Base-by-base conservation (phyloP, 2,113 vertebrate species). In the Cichladusa arquata region DNA sequence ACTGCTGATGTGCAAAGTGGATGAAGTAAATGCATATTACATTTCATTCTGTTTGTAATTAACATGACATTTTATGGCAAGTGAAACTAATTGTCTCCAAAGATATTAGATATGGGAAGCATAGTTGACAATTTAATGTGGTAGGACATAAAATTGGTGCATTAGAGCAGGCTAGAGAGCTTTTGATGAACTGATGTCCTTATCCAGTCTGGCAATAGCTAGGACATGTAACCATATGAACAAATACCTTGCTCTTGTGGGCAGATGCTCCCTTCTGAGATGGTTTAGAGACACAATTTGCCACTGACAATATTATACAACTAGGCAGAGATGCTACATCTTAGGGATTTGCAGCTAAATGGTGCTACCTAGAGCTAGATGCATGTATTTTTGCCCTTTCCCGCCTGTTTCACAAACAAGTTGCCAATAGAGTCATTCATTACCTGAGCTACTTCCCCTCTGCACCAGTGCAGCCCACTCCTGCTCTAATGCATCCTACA, bases 11-110 rank as follows among this genome's bases (percentile, higher is more conserved):
- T 48, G 62, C 40, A 61, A 79, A 92, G 50, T 11, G 47, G 40
- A 92, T 24, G 57, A 69, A 80, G 42, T 23, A 72, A 77, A 50
- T 24, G 33, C 47, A 31, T 58, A 69, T 85, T 82, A 28, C 31
- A 47, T 72, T 73, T 76, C 69, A 47, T 88, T 81, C 36, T 66
- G 14, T 67, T 61, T 58, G 51, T 81, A 84, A 95, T 88, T 93
- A 93, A 81, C 1, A 2, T 88, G 82, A 64, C 65, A 34, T 86
- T 92, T 94, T 78, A 78, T 70, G 53, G 51, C 12, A 28, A 86
- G 54, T 70, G 77, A 87, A 91, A 89, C 69, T 93, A 57, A 86
- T 83, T 90, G 93, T 53, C 69, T 81, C 26, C 56, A 67, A 77
- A 86, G 42, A 80, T 65, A 77, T 62, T 88, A 70, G 67, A 50